phyloP scores from a whole-genome alignment of 1,140 invertebrate genomes.

The Caenorhabditis brenneri region DNA sequence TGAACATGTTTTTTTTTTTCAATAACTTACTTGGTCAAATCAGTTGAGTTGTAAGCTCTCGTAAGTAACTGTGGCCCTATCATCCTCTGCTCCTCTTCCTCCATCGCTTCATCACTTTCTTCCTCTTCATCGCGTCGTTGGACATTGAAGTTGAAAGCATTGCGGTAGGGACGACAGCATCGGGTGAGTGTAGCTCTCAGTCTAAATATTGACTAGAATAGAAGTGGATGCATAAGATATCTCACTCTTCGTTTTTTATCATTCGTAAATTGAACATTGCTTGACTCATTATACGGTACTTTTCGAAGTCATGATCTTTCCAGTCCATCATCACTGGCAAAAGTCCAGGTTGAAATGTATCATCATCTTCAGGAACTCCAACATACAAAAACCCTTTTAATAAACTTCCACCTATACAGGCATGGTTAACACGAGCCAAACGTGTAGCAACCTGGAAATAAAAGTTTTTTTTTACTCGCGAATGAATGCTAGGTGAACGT shows the following conservation, averaged over 20 bases:
- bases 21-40: not conserved
- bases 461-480: not conserved
- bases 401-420: not conserved
- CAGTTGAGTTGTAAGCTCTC: not conserved
- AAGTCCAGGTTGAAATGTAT: not conserved
- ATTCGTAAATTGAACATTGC: not conserved
- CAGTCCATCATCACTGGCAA: not conserved
- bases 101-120: slow-evolving; percentile 12
- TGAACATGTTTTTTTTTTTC: too few species aligned
- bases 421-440: not conserved
- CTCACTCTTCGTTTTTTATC: not conserved
- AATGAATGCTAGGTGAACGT: not conserved
- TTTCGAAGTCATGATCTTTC: not conserved
- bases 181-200: not conserved
- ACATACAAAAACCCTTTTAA: not conserved
- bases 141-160: not conserved
- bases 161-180: not conserved
- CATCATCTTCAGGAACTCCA: slow-evolving; percentile 11
- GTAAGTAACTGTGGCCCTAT: not conserved
- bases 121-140: not conserved
- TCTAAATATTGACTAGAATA: not conserved
- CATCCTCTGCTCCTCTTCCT: not conserved
- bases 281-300: not conserved
- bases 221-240: not conserved
- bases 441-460: not conserved